Evolutionary conservation across 2,113 vertebrate genomes (phyloP), one percentile per base, ranked within the genome.

Genomic region (Xenopus laevis): DNA sequence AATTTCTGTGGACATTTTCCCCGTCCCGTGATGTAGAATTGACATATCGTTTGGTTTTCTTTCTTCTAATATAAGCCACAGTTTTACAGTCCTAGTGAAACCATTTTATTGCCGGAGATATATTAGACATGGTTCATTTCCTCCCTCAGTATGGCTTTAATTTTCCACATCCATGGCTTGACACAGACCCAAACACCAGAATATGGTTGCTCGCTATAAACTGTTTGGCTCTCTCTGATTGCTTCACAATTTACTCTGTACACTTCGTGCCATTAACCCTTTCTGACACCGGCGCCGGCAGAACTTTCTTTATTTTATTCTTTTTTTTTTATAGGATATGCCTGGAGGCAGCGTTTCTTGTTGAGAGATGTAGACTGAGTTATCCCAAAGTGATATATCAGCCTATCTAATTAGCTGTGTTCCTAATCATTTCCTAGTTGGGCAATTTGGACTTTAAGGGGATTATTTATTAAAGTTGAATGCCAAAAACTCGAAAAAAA

Each of bases 41-140:
- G 92, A 94, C 91, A 92, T 91, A 92, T 92, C 89, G 88, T 90
- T 92, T 93, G 90, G 92, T 94, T 93, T 93, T 89, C 89, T 91
- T 89, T 89, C 89, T 91, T 87, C 88, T 90, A 91, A 92, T 92
- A 90, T 92, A 91, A 91, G 89, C 88, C 88, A 86, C 86, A 87
- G 87, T 91, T 92, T 93, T 93, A 91, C 92, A 91, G 92, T 91
- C 90, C 87, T 92, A 90, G 86, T 89, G 89, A 91, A 91, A 91
- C 90, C 88, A 89, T 92, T 94, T 93, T 92, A 93, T 92, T 91
- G 91, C 90, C 87, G 82, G 86, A 87, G 87, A 91, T 88, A 87
- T 94, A 94, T 93, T 93, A 94, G 92, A 91, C 88, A 90, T 90
- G 91, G 89, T 92, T 93, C 92, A 94, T 93, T 94, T 93, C 90